These are phyloP conservation scores for Marmota flaviventris DNA, from an alignment of 2,113 vertebrate genomes.

Conservation along the genomic window DNA sequence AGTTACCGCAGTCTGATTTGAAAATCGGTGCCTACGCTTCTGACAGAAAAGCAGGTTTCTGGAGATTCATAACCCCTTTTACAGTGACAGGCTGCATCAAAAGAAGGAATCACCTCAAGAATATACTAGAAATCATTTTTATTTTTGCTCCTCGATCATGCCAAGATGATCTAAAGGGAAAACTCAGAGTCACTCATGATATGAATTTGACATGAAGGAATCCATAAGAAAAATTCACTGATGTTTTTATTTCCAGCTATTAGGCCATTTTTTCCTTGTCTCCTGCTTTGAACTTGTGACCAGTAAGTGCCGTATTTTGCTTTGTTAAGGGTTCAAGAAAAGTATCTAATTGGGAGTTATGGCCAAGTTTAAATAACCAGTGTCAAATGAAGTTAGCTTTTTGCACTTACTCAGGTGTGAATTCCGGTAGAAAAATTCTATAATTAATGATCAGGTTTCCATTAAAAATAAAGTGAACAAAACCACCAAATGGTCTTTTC, in stretches of 20 bases:
- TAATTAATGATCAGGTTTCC: conserved; percentile 76
- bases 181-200: conserved; percentile 72
- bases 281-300: conserved; percentile 71
- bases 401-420: conserved; percentile 78
- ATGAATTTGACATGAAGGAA: conserved; percentile 76
- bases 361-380: conserved; percentile 56
- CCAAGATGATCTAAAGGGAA: conserved; percentile 82
- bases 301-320: conserved; percentile 59
- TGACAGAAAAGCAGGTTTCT: conserved; percentile 75
- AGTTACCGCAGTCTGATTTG: conserved; percentile 77
- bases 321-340: conserved; percentile 61
- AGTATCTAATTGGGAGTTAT: conserved; percentile 57
- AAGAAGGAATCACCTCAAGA: conserved; percentile 82
- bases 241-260: conserved; percentile 80
- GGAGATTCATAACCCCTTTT: conserved; percentile 86
- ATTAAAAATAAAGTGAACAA: conserved; percentile 56
- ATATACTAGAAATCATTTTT: conserved; percentile 84
- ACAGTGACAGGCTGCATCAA: conserved; percentile 82
- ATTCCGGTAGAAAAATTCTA: conserved; percentile 65
- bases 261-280: conserved; percentile 53
- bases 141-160: conserved; percentile 79
- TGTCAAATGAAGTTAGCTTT: conserved; percentile 62
- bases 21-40: conserved; percentile 72
- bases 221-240: conserved; percentile 73
- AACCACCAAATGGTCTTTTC: conserved; percentile 73